Evolutionary conservation across 2,797 vertebrate genomes (phyloP), one percentile per base, ranked within the genome.

Genomic region (Coilia nasus): DNA sequence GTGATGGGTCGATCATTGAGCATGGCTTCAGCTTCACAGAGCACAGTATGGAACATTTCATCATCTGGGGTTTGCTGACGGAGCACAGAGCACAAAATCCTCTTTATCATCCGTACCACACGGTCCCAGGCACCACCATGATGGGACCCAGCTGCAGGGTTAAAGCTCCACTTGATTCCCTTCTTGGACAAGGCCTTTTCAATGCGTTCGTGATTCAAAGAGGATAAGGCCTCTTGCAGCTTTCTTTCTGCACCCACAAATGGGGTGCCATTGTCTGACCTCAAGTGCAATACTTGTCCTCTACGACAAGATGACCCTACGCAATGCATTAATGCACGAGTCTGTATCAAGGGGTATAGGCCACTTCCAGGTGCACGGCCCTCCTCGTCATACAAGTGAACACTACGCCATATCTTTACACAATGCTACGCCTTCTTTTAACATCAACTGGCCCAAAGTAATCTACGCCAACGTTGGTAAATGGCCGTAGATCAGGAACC

Each of bases 341-440:
- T 81, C 35, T 41, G 67, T 75, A 25, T 82, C 47, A 0, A 82
- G 81, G n/a, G 81, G 56, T n/a, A 15, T 82, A 28, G 14, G 46
- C 82, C 25, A 83, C 54, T 41, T 83, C 82, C 59, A 83, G 15
- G 46, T 83, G 82, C 56, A 60, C 56, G 15, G 82, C 82, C 59
- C 82, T 59, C 14, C 23, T 83, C 1, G 82, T 83, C 28, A 83
- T 35, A 21, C 82, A 83, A 35, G 82, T 60, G 35, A 83, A 83
- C n/a, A 83, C 25, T 11, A 83, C 82, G 19, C 82, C 82, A 60
- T 60, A 82, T 35, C 82, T 82, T 57, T 82, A 60, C 12, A 82
- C 56, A 6, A 31, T 41, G 56, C 14, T 31, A 28, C 82, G 54
- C 59, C 82, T 54, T 9, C 54, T 57, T 60, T 82, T 60, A 0